A percentile compares a stretch with the other conserved stretches of the same genome.
Evolutionary conservation across 2,113 vertebrate species (phyloP).

Genomic region (Syrrhaptes paradoxus): DNA sequence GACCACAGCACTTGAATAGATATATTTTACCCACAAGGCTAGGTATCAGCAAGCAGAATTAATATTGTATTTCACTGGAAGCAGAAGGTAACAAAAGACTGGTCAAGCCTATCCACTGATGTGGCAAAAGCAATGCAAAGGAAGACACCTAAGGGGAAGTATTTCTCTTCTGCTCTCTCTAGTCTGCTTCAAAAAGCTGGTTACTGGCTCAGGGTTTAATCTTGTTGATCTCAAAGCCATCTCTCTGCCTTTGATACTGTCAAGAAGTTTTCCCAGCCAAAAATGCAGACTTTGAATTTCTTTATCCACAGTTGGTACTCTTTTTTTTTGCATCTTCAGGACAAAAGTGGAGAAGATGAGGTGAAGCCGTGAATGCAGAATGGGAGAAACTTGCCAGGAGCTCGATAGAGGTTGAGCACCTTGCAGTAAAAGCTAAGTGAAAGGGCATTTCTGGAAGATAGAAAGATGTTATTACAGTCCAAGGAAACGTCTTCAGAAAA

Average conservation of each 20-base stretch:
- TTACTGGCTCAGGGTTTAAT: neutral
- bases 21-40: neutral
- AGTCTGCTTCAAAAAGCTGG: neutral
- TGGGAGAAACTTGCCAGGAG: neutral
- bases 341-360: neutral
- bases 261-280: neutral
- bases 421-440: neutral
- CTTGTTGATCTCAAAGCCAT: neutral
- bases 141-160: neutral
- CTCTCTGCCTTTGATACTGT: neutral
- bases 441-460: neutral
- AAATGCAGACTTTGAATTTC: neutral
- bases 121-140: neutral
- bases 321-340: neutral
- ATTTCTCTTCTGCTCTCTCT: neutral
- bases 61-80: neutral
- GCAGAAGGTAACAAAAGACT: neutral
- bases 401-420: accelerated
- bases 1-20: neutral
- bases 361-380: neutral
- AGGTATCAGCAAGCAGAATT: neutral
- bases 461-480: neutral
- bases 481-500: neutral
- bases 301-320: neutral
- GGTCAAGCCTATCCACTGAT: neutral